A percentile compares a stretch with the other conserved stretches of the same genome.
These are phyloP conservation scores for Kradibia gibbosae DNA, from an alignment of 1,140 invertebrate genomes.

Conservation along the genomic window DNA sequence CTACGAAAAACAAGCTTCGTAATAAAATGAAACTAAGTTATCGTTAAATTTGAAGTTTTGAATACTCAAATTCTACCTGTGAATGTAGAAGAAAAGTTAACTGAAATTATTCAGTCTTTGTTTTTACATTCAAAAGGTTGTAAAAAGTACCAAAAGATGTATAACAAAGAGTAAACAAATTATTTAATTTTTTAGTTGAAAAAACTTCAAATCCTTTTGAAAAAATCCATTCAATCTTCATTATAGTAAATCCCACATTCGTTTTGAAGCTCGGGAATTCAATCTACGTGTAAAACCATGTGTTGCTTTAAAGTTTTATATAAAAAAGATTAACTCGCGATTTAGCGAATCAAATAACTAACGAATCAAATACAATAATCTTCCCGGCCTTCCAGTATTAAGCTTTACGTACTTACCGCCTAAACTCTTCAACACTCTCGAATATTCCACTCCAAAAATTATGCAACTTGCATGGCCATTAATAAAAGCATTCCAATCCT, in stretches of 20 bases:
- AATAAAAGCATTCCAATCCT: slow-evolving; percentile 18
- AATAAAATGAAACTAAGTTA: background rate
- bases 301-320: background rate
- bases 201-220: background rate
- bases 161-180: background rate
- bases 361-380: background rate
- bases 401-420: background rate
- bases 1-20: background rate
- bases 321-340: background rate
- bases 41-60: background rate
- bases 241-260: background rate
- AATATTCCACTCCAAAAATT: background rate
- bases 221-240: background rate
- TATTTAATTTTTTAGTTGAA: background rate
- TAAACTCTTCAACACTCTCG: background rate
- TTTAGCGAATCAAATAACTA: background rate
- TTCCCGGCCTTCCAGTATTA: background rate
- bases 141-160: background rate
- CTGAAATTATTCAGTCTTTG: too few relatives aligned
- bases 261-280: background rate
- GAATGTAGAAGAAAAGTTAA: too few relatives aligned
- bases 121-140: background rate
- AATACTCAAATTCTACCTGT: too few relatives aligned
- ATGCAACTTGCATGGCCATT: background rate
- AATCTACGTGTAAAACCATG: background rate